Base-by-base conservation (phyloP, 2,113 vertebrate genomes). In the Raja brachyura region DNA sequence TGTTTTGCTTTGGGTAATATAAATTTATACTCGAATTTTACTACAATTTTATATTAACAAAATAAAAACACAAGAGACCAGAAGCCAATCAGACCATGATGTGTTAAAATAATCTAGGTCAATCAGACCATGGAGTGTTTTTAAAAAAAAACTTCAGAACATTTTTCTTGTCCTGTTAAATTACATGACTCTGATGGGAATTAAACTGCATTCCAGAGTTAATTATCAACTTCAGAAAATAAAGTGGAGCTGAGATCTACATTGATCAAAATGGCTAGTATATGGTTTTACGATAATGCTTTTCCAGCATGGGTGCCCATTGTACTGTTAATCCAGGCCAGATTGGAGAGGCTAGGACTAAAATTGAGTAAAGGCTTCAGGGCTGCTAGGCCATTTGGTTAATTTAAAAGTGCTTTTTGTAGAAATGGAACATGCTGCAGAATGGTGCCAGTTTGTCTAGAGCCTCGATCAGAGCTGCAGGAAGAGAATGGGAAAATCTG, bases 221-320 rank as follows among this genome's bases (percentile, higher is more conserved):
- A 85, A 85, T 85, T 85, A 85, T 61, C 81, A 85, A 85, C 54
- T 85, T 61, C 81, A 85, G 56, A 85, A 85, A 59, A 18, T 5
- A 20, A 81, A 81, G 25, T 61, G 81, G 25, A 85, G 54, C 54
- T 85, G 48, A 28, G 59, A 28, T 59, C 54, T 59, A 22, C 56
- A 59, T 48, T 59, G 81, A 85, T 59, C 18, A 22, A 59, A 79
- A 20, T 81, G 22, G 39, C 39, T 81, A 22, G 22, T 22, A 25
- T 10, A 85, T 85, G 25, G 48, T 25, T n/a, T 28, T 59, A 56
- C 3, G 11, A 9, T 0, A 59, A 85, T 11, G 28, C 54, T 54
- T 85, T 85, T 56, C 22, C 28, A 28, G 18, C 54, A n/a, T 39
- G 54, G 48, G 20, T 59, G 22, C 59, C 28, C 81, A 61, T 61